Evolutionary conservation across 2,888 invertebrate species (phyloP).

Genomic region (Slavum lentiscoides): DNA sequence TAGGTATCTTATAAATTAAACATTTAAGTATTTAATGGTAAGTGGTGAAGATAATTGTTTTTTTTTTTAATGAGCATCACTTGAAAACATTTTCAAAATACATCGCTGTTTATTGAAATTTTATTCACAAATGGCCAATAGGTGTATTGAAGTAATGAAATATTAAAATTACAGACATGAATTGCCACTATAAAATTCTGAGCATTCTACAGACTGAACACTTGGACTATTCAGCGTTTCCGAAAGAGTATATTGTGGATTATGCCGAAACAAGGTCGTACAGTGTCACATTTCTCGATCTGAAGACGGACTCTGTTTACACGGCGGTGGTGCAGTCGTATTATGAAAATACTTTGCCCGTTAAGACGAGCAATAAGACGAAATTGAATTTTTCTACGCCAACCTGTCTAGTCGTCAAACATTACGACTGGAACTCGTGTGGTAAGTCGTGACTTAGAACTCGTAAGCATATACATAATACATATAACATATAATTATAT

Average conservation of each 20-base stretch:
- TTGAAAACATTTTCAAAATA: too few relatives aligned
- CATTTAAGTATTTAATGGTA: too few relatives aligned
- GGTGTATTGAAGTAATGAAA: too few relatives aligned
- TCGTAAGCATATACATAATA: too few relatives aligned
- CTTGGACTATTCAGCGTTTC: neutral
- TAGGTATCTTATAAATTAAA: too few relatives aligned
- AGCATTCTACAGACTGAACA: neutral
- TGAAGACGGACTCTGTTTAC: neutral
- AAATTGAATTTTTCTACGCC: conserved; percentile 8
- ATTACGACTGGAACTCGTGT: neutral
- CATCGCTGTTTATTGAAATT: too few relatives aligned
- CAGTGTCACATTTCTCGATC: neutral
- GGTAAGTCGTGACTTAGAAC: neutral
- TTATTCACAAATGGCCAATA: too few relatives aligned
- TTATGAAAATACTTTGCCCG: neutral
- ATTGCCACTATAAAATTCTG: conserved; percentile 24
- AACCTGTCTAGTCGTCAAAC: neutral
- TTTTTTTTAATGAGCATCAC: too few relatives aligned
- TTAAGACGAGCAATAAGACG: neutral
- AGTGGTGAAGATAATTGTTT: too few relatives aligned
- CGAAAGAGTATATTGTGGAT: neutral
- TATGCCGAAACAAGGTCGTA: neutral
- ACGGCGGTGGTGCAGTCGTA: neutral
- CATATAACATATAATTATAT: too few relatives aligned
- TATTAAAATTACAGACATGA: conserved; percentile 28